Evolutionary conservation across 2,113 vertebrate species (phyloP), one percentile per base, ranked within the genome.

Genomic region (Channa maculata): DNA sequence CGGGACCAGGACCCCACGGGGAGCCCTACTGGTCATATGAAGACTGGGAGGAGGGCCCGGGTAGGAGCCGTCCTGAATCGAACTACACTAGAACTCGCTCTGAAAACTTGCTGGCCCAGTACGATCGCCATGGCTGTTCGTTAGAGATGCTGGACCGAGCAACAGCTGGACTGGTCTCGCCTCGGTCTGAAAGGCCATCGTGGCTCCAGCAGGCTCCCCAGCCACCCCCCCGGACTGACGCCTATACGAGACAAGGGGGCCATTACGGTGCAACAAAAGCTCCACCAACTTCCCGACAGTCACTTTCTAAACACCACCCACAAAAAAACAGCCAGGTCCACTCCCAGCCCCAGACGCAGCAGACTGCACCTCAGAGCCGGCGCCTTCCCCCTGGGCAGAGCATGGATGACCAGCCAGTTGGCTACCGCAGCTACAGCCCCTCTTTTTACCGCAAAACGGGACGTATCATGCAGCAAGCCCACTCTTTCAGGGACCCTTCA

Each of bases 361-460:
- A 80, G 2, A 84, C 87, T 0, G 75, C 83, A 34, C 64, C 86
- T 4, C 92, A 92, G 80, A 86, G 64, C 63, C 93, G 95, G 50
- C 92, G 93, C 51, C 94, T 96, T 0, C 91, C 96, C 4, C 69
- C 91, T 0, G 91, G 89, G 1, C 96, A 94, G 81, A 95, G 94
- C 84, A 82, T 90, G 50, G 97, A 97, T 0, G 96, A 97, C 33
- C 92, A 95, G 85, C 90, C 86, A 0, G 84, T 94, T 33, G 97
- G 97, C 8, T 99, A 99, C 92, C 94, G 97, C 51, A 99, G 97
- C 89, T 99, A 99, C 87, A 99, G 97, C 90, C 97, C 97, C 0
- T 98, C 97, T 5, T 99, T 98, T 83, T 96, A 98, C 89, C 96
- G 97, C 53, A 96, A 98, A 86, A 98, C 97, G 0, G 97, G 96